phyloP scores from a whole-genome alignment of 2,113 vertebrate genomes.

The Podiceps cristatus region DNA sequence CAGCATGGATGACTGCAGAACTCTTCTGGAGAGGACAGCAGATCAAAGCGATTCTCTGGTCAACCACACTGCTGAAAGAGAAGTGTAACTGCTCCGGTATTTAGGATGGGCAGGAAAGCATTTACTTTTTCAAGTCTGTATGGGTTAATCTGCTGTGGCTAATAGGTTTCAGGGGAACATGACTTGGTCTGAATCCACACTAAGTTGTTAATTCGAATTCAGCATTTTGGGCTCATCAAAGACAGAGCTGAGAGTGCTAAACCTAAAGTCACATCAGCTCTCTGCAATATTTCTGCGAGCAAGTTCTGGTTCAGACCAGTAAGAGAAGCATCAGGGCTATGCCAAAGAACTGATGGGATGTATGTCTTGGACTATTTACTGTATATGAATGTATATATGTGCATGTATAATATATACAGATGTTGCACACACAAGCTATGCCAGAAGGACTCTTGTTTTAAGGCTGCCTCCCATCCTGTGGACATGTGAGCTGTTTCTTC shows the following conservation, averaged over 20 bases:
- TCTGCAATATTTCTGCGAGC: background rate
- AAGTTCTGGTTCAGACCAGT: background rate
- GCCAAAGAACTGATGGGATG: background rate
- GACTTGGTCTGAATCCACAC: background rate
- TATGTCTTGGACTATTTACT: constrained; percentile 12
- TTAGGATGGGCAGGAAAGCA: background rate
- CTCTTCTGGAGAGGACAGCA: constrained; percentile 9
- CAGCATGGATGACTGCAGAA: constrained; percentile 38
- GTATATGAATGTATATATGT: constrained; percentile 26
- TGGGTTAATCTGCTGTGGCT: constrained; percentile 57
- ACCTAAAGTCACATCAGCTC: background rate
- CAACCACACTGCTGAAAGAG: constrained; percentile 29
- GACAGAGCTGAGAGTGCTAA: background rate
- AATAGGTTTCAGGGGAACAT: background rate
- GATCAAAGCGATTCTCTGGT: constrained; percentile 49
- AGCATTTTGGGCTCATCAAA: background rate
- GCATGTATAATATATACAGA: background rate
- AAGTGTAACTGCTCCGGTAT: background rate
- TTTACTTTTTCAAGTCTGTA: background rate
- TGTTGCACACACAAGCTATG: background rate
- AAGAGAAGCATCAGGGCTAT: background rate
- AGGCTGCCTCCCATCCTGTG: background rate
- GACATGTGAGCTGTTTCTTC: background rate
- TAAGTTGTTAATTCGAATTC: background rate
- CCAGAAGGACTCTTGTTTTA: background rate